Base-by-base conservation (phyloP, 1,140 invertebrate genomes). In the Homalodisca vitripennis region DNA sequence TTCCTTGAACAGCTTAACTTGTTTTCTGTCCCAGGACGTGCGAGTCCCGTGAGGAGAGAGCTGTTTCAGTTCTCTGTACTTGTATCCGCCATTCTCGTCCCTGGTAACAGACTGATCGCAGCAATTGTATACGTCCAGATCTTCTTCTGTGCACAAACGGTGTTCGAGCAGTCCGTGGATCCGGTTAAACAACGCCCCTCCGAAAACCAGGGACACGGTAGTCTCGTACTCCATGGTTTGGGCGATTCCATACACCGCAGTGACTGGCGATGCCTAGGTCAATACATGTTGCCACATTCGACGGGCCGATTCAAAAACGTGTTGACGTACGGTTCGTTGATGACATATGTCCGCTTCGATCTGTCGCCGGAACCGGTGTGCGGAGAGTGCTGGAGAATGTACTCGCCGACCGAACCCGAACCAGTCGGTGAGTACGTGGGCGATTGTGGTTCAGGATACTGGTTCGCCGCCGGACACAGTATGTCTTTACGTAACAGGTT, bases 261-360 rank as follows among this genome's bases (percentile, higher is more conserved):
- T 41, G 34, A 10, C 34, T 17, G 6, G 34, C 34, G 34, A 41
- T 17, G 34, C 6, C 34, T 41, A 41, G n/a, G 48, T 13, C 22
- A 60, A n/a, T 60, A 60, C 22, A 60, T 27, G 27, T 24, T 60
- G 26, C 55, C 55, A 24, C 55, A 60, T 60, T 60, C 55, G 27
- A 60, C 55, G n/a, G 55, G 55, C 6, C 55, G 14, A 27, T 60
- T 60, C 2, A 60, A 13, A n/a, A 60, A 60, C 14, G 55, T 60
- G 27, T 60, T 60, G 22, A 60, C 29, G 27, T 60, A 60, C n/a
- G 55, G 55, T 27, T 60, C 55, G 55, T 60, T 60, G 14, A 60
- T 30, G 3, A 60, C 55, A n/a, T 27, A 60, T 6, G 20, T 53
- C 3, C 22, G 48, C 20, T 53, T 41, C 17, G 6, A 10, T 3